A percentile compares a stretch with the other conserved stretches of the same genome.
These are phyloP conservation scores for Alethe castanea DNA, from an alignment of 2,113 vertebrate species.

Conservation along the genomic window DNA sequence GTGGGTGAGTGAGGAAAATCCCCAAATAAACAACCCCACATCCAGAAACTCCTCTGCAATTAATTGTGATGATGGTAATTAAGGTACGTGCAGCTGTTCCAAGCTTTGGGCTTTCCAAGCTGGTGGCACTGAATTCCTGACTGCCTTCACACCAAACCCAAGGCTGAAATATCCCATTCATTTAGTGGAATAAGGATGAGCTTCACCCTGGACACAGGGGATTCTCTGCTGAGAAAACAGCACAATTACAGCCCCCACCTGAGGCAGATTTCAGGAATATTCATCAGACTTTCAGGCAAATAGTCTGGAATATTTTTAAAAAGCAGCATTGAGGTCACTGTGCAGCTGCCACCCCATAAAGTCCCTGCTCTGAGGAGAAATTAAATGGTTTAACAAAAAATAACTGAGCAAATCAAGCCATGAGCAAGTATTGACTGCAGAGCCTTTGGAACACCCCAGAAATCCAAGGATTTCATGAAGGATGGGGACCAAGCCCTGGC, in stretches of 20 bases:
- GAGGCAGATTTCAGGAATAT: not conserved
- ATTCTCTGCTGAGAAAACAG: not conserved
- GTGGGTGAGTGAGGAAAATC: constrained; percentile 32
- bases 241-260: not conserved
- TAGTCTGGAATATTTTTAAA: not conserved
- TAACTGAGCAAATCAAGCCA: constrained; percentile 22
- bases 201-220: not conserved
- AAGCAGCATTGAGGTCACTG: not conserved
- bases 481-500: not conserved
- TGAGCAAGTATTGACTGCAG: not conserved
- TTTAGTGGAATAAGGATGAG: not conserved
- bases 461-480: not conserved
- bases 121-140: not conserved
- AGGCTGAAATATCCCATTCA: not conserved
- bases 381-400: not conserved
- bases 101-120: not conserved
- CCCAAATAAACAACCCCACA: not conserved
- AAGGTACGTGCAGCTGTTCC: not conserved
- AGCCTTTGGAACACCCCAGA: constrained; percentile 41
- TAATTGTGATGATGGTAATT: not conserved
- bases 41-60: constrained; percentile 24
- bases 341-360: not conserved
- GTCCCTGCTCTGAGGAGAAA: not conserved
- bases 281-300: not conserved
- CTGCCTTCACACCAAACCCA: not conserved